Conservation (phyloP, 2,113 vertebrate species). For the Scortum barcoo region DNA sequence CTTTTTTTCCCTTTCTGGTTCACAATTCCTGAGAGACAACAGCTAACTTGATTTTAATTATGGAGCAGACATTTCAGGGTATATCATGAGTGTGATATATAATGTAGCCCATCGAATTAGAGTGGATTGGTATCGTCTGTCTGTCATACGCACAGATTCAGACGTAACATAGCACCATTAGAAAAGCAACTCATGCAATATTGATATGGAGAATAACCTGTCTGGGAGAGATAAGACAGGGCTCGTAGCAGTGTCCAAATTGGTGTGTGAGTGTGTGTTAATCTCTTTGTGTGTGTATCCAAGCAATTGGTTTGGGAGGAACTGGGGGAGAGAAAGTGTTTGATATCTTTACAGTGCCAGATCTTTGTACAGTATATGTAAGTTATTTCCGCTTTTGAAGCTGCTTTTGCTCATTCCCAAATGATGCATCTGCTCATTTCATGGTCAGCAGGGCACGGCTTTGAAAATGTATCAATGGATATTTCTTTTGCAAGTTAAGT, state of each 20-base stretch:
- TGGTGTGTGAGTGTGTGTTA: constrained; percentile 17
- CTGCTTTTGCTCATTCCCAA: constrained; percentile 7
- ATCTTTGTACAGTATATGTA: constrained; percentile 15
- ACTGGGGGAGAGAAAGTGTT: neutral
- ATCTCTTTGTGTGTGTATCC: constrained; percentile 19
- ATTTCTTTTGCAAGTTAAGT: constrained; percentile 8
- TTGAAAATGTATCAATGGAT: constrained; percentile 28
- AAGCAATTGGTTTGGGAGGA: constrained; percentile 22
- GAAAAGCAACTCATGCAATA: constrained; percentile 48
- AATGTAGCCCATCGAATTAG: constrained; percentile 43
- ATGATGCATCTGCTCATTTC: constrained; percentile 8
- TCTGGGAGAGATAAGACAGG: constrained; percentile 55
- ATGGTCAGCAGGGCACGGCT: constrained; percentile 15
- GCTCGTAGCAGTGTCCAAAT: constrained; percentile 34
- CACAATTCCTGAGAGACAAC: constrained; percentile 24
- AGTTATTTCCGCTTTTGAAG: constrained; percentile 27
- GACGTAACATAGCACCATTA: constrained; percentile 42
- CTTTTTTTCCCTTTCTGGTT: constrained; percentile 22
- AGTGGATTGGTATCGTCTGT: constrained; percentile 41
- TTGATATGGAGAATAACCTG: constrained; percentile 60
- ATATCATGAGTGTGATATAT: constrained; percentile 40
- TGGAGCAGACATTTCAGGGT: constrained; percentile 31
- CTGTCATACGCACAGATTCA: constrained; percentile 29
- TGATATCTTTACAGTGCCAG: constrained; percentile 3
- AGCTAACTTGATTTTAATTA: constrained; percentile 57